Evolutionary conservation across 2,113 vertebrate species (phyloP).

Genomic region (Eonycteris spelaea): DNA sequence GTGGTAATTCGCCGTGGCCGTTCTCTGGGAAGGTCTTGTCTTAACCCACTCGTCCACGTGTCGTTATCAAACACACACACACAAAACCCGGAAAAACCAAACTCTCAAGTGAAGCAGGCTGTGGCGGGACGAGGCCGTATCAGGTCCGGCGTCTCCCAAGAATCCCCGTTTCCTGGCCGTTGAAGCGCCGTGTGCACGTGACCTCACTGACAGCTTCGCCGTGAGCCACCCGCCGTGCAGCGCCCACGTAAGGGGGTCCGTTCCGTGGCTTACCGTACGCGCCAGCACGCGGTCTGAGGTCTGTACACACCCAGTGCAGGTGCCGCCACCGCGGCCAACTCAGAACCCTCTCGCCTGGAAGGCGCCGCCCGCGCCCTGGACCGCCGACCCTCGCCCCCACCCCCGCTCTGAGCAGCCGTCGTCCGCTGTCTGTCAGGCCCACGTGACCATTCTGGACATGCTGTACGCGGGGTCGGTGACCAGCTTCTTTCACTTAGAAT

Average conservation of each 20-base stretch:
- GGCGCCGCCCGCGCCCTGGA: not conserved
- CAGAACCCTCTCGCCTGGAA: not conserved
- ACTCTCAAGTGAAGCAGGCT: not conserved
- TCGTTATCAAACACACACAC: not conserved
- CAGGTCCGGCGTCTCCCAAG: not conserved
- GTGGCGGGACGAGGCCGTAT: not conserved
- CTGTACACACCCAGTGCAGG: rapidly evolving
- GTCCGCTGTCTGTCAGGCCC: not conserved
- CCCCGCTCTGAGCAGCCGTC: not conserved
- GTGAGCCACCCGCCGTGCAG: not conserved
- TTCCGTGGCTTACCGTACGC: not conserved
- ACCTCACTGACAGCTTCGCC: not conserved
- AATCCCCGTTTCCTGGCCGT: not conserved
- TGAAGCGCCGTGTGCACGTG: not conserved
- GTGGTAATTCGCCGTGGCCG: not conserved
- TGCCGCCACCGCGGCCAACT: rapidly evolving
- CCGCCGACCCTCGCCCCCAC: rapidly evolving
- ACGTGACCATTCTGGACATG: not conserved
- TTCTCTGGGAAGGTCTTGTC: not conserved
- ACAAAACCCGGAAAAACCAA: too few species aligned
- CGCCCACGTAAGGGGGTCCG: not conserved
- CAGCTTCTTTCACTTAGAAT: not conserved
- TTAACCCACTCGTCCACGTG: not conserved
- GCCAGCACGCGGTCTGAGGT: not conserved
- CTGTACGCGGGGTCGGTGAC: rapidly evolving